Evolutionary conservation across 2,113 vertebrate species (phyloP), one percentile per base, ranked within the genome.

Genomic region (Rhea pennata): DNA sequence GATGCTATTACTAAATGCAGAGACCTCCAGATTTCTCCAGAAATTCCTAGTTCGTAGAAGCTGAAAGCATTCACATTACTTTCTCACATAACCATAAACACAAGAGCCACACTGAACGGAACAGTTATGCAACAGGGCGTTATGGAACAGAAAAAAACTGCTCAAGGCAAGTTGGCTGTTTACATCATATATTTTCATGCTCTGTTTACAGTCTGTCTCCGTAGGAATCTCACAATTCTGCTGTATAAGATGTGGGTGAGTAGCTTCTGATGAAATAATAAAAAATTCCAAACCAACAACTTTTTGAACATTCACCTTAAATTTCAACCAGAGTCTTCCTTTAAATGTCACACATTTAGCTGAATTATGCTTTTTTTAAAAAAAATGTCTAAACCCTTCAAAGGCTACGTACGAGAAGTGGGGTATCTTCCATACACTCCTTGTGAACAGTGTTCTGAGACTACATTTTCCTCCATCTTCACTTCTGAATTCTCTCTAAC

Each of bases 131-230:
- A 97, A 96, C 75, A 74, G 59, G 64, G 22, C 23, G 23, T 64
- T 15, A 27, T 66, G 67, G 71, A 96, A 93, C 58, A 93, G 31
- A 54, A 89, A 84, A 58, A 95, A 95, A 87, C 4, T 24, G 84
- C 96, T 91, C 10, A 19, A 91, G 95, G 95, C 87, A 86, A 92
- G 56, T 74, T 96, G 92, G 91, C 82, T 73, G 79, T 85, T 95
- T 93, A 67, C 87, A 94, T 96, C 67, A 56, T 72, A n/a, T 87
- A 90, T 95, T 94, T 96, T 96, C 95, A 95, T 53, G 94, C 82
- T 92, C 91, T 95, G 87, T 91, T 96, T 95, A 95, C 89, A 90
- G 21, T 29, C 39, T 48, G 50, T 58, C 22, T 70, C 14, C 54
- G 74, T 24, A 91, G 69, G 42, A 95, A 80, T 84, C 78, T 64